Evolutionary conservation across 2,888 invertebrate species (phyloP), one percentile per base, ranked within the genome.

Genomic region (Mythimna loreyi): DNA sequence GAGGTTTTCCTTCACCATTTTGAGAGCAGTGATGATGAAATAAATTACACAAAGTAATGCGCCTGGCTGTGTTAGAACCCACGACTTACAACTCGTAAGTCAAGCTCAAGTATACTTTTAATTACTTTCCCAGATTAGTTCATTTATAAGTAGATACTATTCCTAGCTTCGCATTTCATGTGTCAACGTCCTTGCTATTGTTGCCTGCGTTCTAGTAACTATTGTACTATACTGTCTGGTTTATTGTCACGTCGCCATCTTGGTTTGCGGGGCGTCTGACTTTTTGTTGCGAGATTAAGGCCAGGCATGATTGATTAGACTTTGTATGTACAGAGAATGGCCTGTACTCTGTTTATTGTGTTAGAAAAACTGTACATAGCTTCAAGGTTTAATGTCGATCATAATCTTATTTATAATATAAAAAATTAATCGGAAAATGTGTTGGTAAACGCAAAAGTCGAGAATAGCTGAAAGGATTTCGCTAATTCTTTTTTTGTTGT

Each of bases 211-310:
- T 52, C 21, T 13, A 30, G 70, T 47, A 52, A 30, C 62, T 40
- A 62, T 55, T 69, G 60, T 68, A 28, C 21, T 23, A 13, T 28
- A 30, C 19, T 40, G 3, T 49, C 19, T 16, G 62, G 53, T 70
- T 49, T 70, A 70, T 69, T 40, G 33, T 63, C 33, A 6, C n/a
- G 36, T 2, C 21, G 70, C 70, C 63, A 70, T 71, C 63, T 71
- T 70, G 30, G 21, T 70, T 43, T 43, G 55, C 25, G 11, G 40
- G 33, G 30, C 13, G 63, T 56, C 70, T 57, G 71, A 52, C 64
- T 71, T 71, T 64, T 71, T 71, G 70, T 70, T 49, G 33, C 33
- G 25, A 33, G 70, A 71, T 71, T 71, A 71, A 56, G 49, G 49
- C 25, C 55, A 63, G 5, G 40, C 6, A 63, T 70, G 70, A 71